Percentiles rank a stretch among this genome's conserved stretches.
Evolutionary conservation across 2,797 vertebrate species (phyloP).

Genomic region (Epinephelus malabaricus): DNA sequence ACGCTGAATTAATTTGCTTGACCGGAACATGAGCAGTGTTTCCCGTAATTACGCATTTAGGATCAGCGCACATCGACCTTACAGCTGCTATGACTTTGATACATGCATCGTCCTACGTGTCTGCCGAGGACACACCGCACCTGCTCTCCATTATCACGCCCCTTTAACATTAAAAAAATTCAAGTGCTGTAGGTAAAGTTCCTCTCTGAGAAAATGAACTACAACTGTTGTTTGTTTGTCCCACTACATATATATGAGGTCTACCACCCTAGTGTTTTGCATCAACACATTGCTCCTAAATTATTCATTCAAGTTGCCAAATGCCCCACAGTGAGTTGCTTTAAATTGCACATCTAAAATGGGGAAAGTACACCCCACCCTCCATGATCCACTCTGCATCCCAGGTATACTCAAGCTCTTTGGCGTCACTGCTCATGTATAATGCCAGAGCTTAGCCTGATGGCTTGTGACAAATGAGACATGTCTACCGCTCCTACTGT

Average conservation of each 20-base stretch:
- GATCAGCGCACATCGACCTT: constrained; percentile 26
- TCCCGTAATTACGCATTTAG: constrained; percentile 24
- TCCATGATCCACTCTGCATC: constrained; percentile 8
- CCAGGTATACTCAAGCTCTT: constrained; percentile 3
- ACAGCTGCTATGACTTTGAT: constrained; percentile 32
- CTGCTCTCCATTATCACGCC: constrained; percentile 12
- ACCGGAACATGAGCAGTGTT: constrained; percentile 17
- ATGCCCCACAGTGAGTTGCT: not conserved
- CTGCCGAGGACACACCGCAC: constrained; percentile 12
- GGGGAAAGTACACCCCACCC: constrained; percentile 2
- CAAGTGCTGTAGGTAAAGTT: not conserved
- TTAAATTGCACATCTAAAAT: constrained; percentile 15
- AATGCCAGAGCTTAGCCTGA: constrained; percentile 25
- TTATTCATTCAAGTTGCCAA: constrained; percentile 38
- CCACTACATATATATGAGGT: constrained; percentile 13
- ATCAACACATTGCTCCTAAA: constrained; percentile 7
- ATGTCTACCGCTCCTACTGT: constrained; percentile 37
- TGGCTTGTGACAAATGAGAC: constrained; percentile 47
- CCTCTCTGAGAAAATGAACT: constrained; percentile 9
- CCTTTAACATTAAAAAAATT: not conserved
- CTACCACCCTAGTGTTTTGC: constrained; percentile 21
- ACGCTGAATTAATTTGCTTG: constrained; percentile 46
- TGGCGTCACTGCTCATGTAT: constrained; percentile 14
- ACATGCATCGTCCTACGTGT: constrained; percentile 14
- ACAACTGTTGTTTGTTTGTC: not conserved